Percentiles rank a stretch among this genome's conserved stretches.
These are phyloP conservation scores for Bombus affinis DNA, from an alignment of 1,140 invertebrate genomes.

Conservation along the genomic window DNA sequence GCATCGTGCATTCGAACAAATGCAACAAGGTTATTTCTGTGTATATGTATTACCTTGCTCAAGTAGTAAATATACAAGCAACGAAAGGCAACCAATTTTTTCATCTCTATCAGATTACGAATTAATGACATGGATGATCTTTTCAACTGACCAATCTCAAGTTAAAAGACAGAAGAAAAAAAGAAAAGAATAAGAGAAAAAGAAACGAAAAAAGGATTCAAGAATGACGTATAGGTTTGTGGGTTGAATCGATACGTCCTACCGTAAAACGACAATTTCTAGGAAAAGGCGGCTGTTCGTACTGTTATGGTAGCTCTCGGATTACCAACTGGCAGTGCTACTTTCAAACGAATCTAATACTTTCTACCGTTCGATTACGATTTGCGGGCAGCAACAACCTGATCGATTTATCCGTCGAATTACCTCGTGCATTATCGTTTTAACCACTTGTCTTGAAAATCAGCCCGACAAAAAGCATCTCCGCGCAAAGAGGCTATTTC, in stretches of 20 bases:
- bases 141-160: background rate
- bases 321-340: conserved; percentile 38
- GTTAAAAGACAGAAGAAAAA: background rate
- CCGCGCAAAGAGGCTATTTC: background rate
- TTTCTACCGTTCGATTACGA: conserved; percentile 40
- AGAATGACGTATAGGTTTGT: conserved; percentile 17
- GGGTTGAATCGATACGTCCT: conserved; percentile 18
- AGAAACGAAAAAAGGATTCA: too few species aligned
- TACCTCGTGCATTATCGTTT: conserved; percentile 11
- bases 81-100: background rate
- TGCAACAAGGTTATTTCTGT: background rate
- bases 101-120: background rate
- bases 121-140: background rate
- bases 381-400: background rate
- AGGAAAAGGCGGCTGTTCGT: conserved; percentile 25
- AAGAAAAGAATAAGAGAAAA: background rate
- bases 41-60: background rate
- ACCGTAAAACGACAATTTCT: conserved; percentile 41
- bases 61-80: too few species aligned
- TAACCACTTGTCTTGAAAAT: background rate
- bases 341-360: conserved; percentile 44
- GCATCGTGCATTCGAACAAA: background rate
- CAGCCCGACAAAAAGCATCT: background rate
- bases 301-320: conserved; percentile 34
- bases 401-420: conserved; percentile 2